These are phyloP conservation scores for Stichopus horrens DNA, from an alignment of 53 echinoderm and acorn worm genomes.

Conservation along the genomic window DNA sequence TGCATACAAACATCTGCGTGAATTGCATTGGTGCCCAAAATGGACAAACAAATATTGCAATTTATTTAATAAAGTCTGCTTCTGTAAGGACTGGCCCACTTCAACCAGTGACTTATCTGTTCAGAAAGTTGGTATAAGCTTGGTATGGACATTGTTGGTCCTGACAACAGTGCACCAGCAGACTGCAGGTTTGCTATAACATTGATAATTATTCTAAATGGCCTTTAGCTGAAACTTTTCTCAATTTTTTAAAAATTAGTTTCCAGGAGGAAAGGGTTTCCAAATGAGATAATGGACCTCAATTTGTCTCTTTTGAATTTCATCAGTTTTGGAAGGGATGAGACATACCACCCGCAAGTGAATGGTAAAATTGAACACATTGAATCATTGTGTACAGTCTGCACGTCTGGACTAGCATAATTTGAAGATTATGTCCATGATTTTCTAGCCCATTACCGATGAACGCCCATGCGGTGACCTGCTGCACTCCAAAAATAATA, in stretches of 20 bases:
- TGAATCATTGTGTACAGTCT: background rate
- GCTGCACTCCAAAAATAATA: background rate
- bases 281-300: background rate
- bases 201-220: too few species aligned
- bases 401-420: background rate
- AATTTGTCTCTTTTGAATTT: slow-evolving; percentile 21
- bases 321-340: slow-evolving; percentile 6
- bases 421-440: background rate
- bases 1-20: slow-evolving; percentile 65
- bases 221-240: too few species aligned
- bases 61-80: background rate
- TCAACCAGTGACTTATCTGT: background rate
- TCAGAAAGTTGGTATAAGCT: background rate
- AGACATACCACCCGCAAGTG: slow-evolving; percentile 15
- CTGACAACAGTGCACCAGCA: too few species aligned
- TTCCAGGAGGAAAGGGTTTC: too few species aligned
- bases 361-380: background rate
- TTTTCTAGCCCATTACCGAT: background rate
- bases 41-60: background rate
- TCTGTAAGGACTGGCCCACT: background rate
- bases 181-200: too few species aligned
- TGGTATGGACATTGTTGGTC: background rate
- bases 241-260: too few species aligned
- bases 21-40: slow-evolving; percentile 62
- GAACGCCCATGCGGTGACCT: slow-evolving; percentile 14